These are phyloP conservation scores for Gymnoscelis rufifasciata DNA, from an alignment of 2,888 invertebrate species.

Conservation along the genomic window DNA sequence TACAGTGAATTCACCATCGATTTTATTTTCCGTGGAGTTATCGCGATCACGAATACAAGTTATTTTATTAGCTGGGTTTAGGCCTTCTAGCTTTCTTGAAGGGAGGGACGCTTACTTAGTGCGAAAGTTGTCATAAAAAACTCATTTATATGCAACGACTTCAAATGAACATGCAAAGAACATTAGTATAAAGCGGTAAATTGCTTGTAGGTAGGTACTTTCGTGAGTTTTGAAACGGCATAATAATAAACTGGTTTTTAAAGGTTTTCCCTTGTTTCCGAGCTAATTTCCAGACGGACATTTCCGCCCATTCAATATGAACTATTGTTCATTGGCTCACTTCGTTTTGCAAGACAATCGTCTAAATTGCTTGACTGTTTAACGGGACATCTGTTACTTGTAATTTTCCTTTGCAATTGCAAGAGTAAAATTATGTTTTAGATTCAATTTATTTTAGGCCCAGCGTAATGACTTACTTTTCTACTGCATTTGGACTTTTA, in stretches of 20 bases:
- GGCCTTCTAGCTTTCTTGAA: neutral
- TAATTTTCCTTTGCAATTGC: constrained; percentile 20
- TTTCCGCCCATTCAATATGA: constrained; percentile 79
- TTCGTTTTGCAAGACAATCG: constrained; percentile 71
- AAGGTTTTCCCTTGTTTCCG: constrained; percentile 75
- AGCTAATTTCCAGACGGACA: constrained; percentile 74
- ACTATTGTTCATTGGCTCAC: constrained; percentile 73
- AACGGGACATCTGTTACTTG: constrained; percentile 47
- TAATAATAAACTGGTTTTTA: constrained; percentile 72
- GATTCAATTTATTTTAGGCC: no score
- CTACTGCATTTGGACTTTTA: no score
- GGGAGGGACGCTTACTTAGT: neutral
- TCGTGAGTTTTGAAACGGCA: constrained; percentile 60
- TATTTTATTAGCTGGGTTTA: constrained; percentile 8
- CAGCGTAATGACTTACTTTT: no score
- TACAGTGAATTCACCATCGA: constrained; percentile 68
- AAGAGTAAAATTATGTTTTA: constrained; percentile 8
- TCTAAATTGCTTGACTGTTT: constrained; percentile 58
- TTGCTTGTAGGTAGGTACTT: constrained; percentile 39
- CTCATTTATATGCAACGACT: constrained; percentile 16
- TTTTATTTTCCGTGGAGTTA: constrained; percentile 60
- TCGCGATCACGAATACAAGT: constrained; percentile 24
- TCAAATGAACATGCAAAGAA: constrained; percentile 54
- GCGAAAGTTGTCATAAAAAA: constrained; percentile 15
- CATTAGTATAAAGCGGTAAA: constrained; percentile 47